Conservation (phyloP, 2,797 vertebrate species). For the Sternarchorhynchus goeldii region DNA sequence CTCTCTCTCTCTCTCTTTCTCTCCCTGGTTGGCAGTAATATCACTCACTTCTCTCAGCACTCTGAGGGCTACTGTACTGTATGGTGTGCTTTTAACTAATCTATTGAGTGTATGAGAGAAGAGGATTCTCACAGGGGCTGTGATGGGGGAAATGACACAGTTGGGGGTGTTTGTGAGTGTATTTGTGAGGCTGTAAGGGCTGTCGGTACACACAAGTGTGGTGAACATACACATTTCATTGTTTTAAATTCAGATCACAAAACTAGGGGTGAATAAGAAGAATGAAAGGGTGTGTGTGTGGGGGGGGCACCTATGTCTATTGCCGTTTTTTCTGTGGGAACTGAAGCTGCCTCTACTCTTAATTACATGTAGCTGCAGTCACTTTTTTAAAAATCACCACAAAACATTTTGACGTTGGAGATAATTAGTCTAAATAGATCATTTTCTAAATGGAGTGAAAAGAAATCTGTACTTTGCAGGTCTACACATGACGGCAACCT, state of each 20-base stretch:
- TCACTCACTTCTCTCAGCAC: background rate
- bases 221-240: background rate
- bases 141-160: slow-evolving; percentile 31
- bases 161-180: slow-evolving; percentile 9
- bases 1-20: background rate
- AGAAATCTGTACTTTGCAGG: no score
- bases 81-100: slow-evolving; percentile 21
- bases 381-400: no score
- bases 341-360: no score
- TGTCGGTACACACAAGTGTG: background rate
- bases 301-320: no score
- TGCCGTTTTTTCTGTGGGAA: no score
- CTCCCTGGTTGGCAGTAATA: slow-evolving; percentile 1
- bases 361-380: no score
- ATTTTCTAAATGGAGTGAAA: no score
- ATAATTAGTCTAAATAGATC: no score
- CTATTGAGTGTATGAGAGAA: slow-evolving; percentile 32
- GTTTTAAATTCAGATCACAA: background rate
- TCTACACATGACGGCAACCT: no score
- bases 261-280: no score
- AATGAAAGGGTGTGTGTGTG: background rate
- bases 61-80: slow-evolving; percentile 19
- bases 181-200: background rate
- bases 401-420: no score
- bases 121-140: background rate